phyloP scores from a whole-genome alignment of 2,797 vertebrate genomes.

The Gallinago nigripennis region DNA sequence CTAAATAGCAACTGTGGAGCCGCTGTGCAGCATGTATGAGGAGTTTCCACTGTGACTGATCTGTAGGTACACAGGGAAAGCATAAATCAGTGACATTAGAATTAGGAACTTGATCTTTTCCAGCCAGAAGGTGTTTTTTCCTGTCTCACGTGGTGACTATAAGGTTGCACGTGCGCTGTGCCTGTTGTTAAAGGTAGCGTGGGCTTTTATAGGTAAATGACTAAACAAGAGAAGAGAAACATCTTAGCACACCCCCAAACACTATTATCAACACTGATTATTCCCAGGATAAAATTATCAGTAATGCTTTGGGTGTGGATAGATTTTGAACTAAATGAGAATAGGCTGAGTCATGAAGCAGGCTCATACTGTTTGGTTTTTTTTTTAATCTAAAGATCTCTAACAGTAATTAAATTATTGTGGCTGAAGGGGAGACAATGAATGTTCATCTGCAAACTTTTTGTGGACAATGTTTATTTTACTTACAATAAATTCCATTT shows the following conservation, averaged over 20 bases:
- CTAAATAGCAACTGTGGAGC: background rate
- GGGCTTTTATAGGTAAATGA: background rate
- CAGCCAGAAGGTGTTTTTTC: background rate
- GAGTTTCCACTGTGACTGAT: background rate
- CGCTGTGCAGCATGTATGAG: background rate
- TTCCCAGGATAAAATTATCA: background rate
- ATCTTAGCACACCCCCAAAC: background rate
- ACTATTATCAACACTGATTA: background rate
- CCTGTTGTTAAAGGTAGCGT: background rate
- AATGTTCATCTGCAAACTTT: background rate
- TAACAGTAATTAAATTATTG: background rate
- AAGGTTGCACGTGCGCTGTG: background rate
- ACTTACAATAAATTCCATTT: background rate
- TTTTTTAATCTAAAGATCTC: background rate
- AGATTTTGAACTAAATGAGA: background rate
- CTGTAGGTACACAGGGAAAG: background rate
- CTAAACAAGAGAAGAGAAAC: background rate
- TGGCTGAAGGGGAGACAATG: background rate
- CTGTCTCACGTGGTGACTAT: background rate
- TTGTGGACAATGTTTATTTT: background rate
- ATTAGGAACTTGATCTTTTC: background rate
- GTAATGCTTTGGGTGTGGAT: background rate
- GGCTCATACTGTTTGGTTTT: background rate
- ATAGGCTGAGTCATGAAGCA: background rate
- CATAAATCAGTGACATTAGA: background rate